Percentiles rank a stretch among this genome's conserved stretches.
Evolutionary conservation across 2,113 vertebrate genomes (phyloP).

Genomic region (Ptychochromis oligacanthus): DNA sequence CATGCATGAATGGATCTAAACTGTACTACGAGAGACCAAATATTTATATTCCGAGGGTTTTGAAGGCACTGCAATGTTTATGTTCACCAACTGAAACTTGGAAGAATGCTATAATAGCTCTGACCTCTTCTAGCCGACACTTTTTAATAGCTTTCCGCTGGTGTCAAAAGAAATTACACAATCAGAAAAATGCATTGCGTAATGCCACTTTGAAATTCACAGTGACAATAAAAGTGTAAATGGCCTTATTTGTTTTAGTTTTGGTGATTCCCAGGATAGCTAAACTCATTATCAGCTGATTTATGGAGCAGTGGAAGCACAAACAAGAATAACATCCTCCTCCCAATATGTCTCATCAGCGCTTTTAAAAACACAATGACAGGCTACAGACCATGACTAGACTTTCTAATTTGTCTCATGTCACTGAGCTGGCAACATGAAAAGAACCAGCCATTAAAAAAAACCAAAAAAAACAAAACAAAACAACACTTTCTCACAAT

Average conservation of each 20-base stretch:
- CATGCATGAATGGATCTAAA: conserved; percentile 31
- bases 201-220: background rate
- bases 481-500: conserved; percentile 69
- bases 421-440: conserved; percentile 59
- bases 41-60: conserved; percentile 8
- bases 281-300: conserved; percentile 53
- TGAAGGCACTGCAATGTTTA: background rate
- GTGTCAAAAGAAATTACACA: conserved; percentile 10
- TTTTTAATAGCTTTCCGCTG: background rate
- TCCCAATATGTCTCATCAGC: conserved; percentile 32
- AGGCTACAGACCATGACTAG: conserved; percentile 41
- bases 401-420: conserved; percentile 54
- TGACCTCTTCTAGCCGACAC: background rate
- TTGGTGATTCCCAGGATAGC: conserved; percentile 20
- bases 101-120: background rate
- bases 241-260: conserved; percentile 15
- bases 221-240: conserved; percentile 1
- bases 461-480: conserved; percentile 34
- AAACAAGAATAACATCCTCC: conserved; percentile 56
- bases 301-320: conserved; percentile 59
- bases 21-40: conserved; percentile 11
- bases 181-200: background rate
- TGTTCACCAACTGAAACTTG: background rate
- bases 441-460: conserved; percentile 25
- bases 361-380: conserved; percentile 62